A percentile compares a stretch with the other conserved stretches of the same genome.
phyloP scores from a whole-genome alignment of 2,797 vertebrate genomes.

The Heteromormyrus szaboi region DNA sequence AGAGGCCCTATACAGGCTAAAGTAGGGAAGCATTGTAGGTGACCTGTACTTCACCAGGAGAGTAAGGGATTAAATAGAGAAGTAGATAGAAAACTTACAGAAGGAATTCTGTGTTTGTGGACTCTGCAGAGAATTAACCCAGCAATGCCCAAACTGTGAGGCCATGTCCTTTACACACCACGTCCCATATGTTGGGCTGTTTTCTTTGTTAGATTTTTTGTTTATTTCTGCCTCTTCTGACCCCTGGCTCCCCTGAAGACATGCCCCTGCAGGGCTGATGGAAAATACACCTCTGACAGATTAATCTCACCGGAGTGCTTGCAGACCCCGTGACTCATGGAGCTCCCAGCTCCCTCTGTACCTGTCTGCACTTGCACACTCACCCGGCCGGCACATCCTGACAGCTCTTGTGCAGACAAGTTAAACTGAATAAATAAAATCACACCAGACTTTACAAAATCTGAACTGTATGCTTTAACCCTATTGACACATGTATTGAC shows the following conservation, averaged over 20 bases:
- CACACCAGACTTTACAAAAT: neutral
- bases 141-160: neutral
- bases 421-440: neutral
- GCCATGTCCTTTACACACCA: neutral
- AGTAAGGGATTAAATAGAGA: neutral
- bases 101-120: neutral
- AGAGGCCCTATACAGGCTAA: neutral
- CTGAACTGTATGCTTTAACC: neutral
- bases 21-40: neutral
- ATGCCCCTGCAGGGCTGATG: neutral
- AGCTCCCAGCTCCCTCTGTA: neutral
- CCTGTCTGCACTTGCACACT: neutral
- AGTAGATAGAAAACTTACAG: neutral
- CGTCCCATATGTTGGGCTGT: neutral
- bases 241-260: neutral
- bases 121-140: neutral
- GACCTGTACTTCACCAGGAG: neutral
- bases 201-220: neutral
- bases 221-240: neutral
- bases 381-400: neutral
- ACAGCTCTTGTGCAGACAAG: neutral
- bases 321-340: neutral
- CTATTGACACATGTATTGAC: neutral
- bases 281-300: neutral
- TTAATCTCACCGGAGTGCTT: neutral